A percentile compares a stretch with the other conserved stretches of the same genome.
Evolutionary conservation across 2,113 vertebrate genomes (phyloP).

Genomic region (Lasiurus cinereus): DNA sequence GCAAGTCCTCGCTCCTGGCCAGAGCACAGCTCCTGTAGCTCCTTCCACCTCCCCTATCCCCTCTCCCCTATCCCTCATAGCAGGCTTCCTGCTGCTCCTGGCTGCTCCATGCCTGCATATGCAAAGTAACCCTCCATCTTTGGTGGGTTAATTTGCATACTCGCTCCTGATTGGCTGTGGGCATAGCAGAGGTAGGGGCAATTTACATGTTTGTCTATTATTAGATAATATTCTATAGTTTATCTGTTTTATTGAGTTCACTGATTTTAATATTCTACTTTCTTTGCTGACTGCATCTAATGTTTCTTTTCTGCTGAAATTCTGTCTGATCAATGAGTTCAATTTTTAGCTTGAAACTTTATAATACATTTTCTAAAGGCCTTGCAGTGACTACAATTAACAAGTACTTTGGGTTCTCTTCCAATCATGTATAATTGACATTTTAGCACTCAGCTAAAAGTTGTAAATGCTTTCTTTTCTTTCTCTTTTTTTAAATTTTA

Average conservation of each 20-base stretch:
- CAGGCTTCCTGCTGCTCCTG: no score
- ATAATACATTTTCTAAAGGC: not conserved
- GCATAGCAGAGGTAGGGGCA: no score
- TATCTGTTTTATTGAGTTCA: not conserved
- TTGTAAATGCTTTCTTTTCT: not conserved
- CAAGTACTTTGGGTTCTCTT: not conserved
- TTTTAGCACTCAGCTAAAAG: not conserved
- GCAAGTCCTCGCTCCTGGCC: no score
- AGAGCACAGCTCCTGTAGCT: no score
- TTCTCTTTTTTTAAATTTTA: not conserved
- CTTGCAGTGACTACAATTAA: not conserved
- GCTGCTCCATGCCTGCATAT: no score
- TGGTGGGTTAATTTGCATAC: no score
- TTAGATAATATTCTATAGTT: not conserved
- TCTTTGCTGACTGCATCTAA: not conserved
- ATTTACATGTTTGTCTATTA: no score
- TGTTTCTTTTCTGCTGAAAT: constrained; percentile 20
- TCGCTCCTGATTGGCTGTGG: no score
- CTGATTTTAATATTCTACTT: constrained; percentile 40
- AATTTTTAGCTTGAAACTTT: not conserved
- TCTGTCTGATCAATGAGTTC: constrained; percentile 1
- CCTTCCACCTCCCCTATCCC: no score
- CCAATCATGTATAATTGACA: not conserved
- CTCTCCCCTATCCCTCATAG: no score
- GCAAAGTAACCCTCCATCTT: no score